A percentile compares a stretch with the other conserved stretches of the same genome.
phyloP scores from a whole-genome alignment of 1,140 invertebrate species.

The Cotesia typhae region DNA sequence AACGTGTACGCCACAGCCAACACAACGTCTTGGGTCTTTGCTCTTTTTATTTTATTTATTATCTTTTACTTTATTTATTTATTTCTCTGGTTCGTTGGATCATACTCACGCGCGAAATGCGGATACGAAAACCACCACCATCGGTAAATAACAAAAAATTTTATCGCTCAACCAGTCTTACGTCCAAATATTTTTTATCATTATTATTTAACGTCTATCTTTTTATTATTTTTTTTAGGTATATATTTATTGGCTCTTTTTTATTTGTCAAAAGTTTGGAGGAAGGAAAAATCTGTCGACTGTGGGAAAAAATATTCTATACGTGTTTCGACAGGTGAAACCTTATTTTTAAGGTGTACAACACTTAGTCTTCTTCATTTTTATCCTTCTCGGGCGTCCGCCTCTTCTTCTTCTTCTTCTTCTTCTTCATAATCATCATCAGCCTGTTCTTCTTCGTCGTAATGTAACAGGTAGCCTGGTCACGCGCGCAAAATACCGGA shows the following conservation, averaged over 20 bases:
- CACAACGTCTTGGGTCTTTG: not conserved
- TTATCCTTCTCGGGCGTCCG: not conserved
- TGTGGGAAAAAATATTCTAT: not conserved
- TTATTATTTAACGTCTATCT: no score
- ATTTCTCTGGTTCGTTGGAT: conserved; percentile 11
- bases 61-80: not conserved
- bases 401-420: not conserved
- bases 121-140: conserved; percentile 12
- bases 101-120: conserved; percentile 21
- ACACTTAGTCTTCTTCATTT: conserved; percentile 6
- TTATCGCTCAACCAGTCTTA: not conserved
- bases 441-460: conserved; percentile 1
- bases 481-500: conserved; percentile 19
- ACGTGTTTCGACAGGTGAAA: conserved; percentile 16
- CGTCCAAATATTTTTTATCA: not conserved
- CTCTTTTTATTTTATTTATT: not conserved
- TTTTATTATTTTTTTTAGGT: no score
- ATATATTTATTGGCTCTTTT: not conserved
- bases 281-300: not conserved
- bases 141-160: not conserved
- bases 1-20: not conserved
- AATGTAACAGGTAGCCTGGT: conserved; percentile 17
- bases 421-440: conserved; percentile 3
- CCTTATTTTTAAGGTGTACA: conserved; percentile 10
- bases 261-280: not conserved